Evolutionary conservation across 2,888 invertebrate species (phyloP).

Genomic region (Kuschelorhynchus macadamiae): DNA sequence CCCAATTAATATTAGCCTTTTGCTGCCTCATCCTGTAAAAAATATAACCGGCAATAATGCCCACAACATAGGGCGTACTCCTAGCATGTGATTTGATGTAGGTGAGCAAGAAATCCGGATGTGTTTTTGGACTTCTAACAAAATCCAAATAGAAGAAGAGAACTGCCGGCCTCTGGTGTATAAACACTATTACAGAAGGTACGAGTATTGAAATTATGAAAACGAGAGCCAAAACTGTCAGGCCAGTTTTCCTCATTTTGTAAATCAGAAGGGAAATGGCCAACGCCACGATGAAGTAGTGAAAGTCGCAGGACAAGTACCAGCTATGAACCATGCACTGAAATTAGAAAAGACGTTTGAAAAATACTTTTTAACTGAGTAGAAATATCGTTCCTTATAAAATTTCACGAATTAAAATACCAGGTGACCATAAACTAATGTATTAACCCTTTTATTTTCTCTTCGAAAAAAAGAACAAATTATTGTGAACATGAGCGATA

Average conservation of each 20-base stretch:
- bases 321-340: conserved; percentile 79
- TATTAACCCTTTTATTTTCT: too few species aligned
- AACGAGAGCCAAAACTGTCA: conserved; percentile 64
- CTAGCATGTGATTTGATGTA: conserved; percentile 75
- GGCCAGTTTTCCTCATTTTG: conserved; percentile 65
- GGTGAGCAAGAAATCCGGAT: conserved; percentile 70
- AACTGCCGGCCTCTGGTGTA: conserved; percentile 69
- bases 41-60: conserved; percentile 71
- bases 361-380: too few species aligned
- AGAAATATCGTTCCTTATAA: too few species aligned
- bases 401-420: too few species aligned
- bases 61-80: conserved; percentile 73
- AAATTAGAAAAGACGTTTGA: conserved; percentile 54
- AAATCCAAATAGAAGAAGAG: conserved; percentile 73
- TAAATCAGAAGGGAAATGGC: conserved; percentile 69
- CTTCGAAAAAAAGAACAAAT: too few species aligned
- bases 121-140: conserved; percentile 68
- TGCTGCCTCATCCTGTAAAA: conserved; percentile 63
- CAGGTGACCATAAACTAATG: too few species aligned
- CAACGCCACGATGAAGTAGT: conserved; percentile 74
- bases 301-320: conserved; percentile 81
- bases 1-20: conserved; percentile 60
- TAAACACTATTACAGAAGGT: conserved; percentile 71
- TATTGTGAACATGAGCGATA: too few species aligned
- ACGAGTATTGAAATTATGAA: conserved; percentile 67